Evolutionary conservation across 2,888 invertebrate species (phyloP), one percentile per base, ranked within the genome.

Genomic region (Tinea pellionella): DNA sequence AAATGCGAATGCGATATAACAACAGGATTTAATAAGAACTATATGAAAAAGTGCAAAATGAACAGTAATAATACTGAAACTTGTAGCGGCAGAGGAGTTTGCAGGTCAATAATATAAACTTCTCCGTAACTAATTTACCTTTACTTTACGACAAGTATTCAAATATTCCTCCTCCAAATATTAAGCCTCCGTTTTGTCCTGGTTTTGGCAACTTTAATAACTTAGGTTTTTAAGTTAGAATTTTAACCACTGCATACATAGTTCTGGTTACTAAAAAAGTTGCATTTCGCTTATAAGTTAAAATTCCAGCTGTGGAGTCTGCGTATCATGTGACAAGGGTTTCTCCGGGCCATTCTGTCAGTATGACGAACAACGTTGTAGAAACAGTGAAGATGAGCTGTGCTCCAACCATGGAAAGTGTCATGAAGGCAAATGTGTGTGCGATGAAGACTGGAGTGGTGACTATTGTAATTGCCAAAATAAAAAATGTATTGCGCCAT

Each of bases 301-400:
- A 24, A 24, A 3, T 57, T 57, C 2, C 73, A 90, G 90, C 59
- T 92, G 92, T 68, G 90, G 91, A 0, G 78, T 80, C 65, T 92
- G 92, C 64, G 71, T 75, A 11, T 88, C 89, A 62, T 79, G 84
- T 29, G 67, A 71, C 11, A 62, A 68, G 19, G 69, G 73, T 3
- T 90, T 88, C 66, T 90, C 89, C 53, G 96, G 96, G 0, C 78
- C 88, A 61, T 93, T 85, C 72, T 96, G 96, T 70, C 90, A 96
- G 69, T 95, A 93, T 71, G 91, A 95, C 72, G 92, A 94, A 73
- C 92, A 89, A 69, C 90, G 92, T 12, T 96, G 96, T 69, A 89
- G 89, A 32, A 78, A 89, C 41, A 74, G 70, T 18, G 73, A 74
- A 0, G 81, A 80, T 0, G 67, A 74, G 30, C 68, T 89, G 32